Base-by-base conservation (phyloP, 2,888 invertebrate genomes). In the Anarsia innoxiella region DNA sequence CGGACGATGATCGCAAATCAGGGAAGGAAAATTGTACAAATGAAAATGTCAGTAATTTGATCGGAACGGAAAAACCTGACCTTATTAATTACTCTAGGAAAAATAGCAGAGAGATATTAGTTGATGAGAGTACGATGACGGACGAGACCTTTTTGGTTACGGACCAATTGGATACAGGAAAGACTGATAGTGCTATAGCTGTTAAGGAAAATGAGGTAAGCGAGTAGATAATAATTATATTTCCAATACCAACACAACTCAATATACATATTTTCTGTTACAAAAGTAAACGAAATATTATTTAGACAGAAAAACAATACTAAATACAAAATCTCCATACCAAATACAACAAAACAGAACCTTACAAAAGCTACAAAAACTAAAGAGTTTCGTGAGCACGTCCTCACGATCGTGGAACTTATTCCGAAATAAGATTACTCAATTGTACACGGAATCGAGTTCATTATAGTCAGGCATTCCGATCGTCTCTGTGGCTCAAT, bases 11-110 rank as follows among this genome's bases (percentile, higher is more conserved):
- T 49, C 62, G 61, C 44, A 77, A 66, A 54, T 73, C 61, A 37
- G 71, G 69, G 6, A 70, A 66, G 53, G 82, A 84, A 40, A 82
- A 82, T 53, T 80, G 78, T 60, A 62, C 63, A 37, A 80, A 82
- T 52, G 83, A 83, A 60, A 82, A 80, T 51, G 66, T 69, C 33
- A 78, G 72, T 61, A 80, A 80, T 64, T 59, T 67, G 49, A 74
- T 77, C 59, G 69, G 53, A 36, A 49, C 59, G 23, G 68, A 65
- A 46, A 74, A 66, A 52, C 78, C 79, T 15, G 84, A 83, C 53
- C 57, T 83, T 48, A 78, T 80, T 48, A 77, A 72, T 57, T 72
- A 78, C 62, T 71, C 72, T 26, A 74, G 63, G 50, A 73, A 72
- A 53, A 69, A 60, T 49, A 66, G 63, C 50, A 70, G 59, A 45